Base-by-base conservation (phyloP, 2,888 invertebrate species). In the Napeogenes inachia region DNA sequence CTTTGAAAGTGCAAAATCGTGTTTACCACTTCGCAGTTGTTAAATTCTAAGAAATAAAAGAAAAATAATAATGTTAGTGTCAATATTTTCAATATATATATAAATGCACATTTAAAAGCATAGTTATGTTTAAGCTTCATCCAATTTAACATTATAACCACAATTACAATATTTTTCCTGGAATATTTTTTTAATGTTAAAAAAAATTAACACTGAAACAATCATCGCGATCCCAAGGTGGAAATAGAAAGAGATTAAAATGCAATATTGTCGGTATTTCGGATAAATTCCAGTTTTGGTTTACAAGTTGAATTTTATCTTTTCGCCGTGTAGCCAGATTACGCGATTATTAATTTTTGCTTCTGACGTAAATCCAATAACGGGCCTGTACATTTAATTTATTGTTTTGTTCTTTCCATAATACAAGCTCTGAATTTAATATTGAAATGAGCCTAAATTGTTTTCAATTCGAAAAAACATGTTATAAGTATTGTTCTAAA, bases 331-430 rank as follows among this genome's bases (percentile, higher is more conserved):
- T 62, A 64, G 64, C 62, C 60, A 54, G 60, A 61, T 64, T 65
- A 66, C 57, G 47, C 60, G 63, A 64, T 61, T 63, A 64, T 60
- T 61, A 64, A 60, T 66, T 70, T 68, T 66, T 64, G 56, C 62
- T 59, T 47, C 54, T 57, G 58, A 56, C 61, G 57, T 56, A 59
- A 56, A 62, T 66, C 62, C 62, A 62, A 62, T 66, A 64, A 62
- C 56, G 54, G 56, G 45, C 54, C 35, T 53, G 56, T 64, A 59
- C 47, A 61, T 66, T 62, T 54, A 63, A 64, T 63, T 65, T 57
- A 47, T 60, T 47, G 56, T 60, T 62, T 59, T 68, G 57, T 45
- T 56, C 59, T 60, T 42, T 38, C 8, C 21, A 53, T 57, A 13
- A 45, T 54, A 55, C 46, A 53, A 56, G 59, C 58, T 58, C 58